Base-by-base conservation (phyloP, 2,113 vertebrate species). In the Mesocricetus auratus region DNA sequence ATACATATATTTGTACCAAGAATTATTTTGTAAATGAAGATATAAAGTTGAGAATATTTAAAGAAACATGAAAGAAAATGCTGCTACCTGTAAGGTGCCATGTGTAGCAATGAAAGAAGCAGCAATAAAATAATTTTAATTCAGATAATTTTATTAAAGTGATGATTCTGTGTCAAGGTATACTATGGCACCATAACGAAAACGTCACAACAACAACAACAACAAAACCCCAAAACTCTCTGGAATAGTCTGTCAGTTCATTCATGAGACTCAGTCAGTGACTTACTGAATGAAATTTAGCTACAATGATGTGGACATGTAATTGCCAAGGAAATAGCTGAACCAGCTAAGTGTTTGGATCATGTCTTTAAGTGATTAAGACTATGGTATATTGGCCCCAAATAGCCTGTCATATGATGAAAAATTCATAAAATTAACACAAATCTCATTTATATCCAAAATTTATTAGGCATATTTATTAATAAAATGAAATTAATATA, bases 241-340 rank as follows among this genome's bases (percentile, higher is more conserved):
- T 96, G 95, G 98, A 94, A 90, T 92, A 96, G 97, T 98, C 74
- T 95, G 10, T 96, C 98, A 98, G 89, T 97, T 93, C 86, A 96
- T 36, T 0, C 0, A 64, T 97, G 90, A 96, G 98, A 98, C 98
- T 98, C 98, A 97, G 97, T 98, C 98, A 97, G 97, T 98, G 97
- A 97, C 96, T 98, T 94, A 97, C 92, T 94, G 81, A 98, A 98
- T 94, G 81, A 98, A 98, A 96, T 98, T 98, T 97, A 97, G 93
- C 96, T 97, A 97, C 79, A 97, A 98, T 86, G 89, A 86, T 96
- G 97, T 95, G 62, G 62, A 97, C 94, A 73, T 93, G 88, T 97
- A 97, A 98, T 97, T 96, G 89, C 85, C 95, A 36, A 98, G 95
- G n/a, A 62, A 62, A 83, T 62, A 42, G 81, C 3, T 4, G 8